Evolutionary conservation across 2,888 invertebrate genomes (phyloP).

Genomic region (Orgyia antiqua): DNA sequence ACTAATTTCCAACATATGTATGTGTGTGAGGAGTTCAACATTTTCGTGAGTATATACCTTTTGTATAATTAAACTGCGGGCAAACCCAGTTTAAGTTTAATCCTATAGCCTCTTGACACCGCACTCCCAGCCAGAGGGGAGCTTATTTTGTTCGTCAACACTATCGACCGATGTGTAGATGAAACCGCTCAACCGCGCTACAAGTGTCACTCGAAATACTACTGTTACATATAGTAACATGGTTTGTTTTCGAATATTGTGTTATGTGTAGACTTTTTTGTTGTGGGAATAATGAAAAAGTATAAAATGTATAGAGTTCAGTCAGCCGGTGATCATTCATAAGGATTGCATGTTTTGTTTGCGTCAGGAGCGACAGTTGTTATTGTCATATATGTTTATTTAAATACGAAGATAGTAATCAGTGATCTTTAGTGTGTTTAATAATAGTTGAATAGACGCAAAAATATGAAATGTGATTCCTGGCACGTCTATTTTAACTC

Average conservation of each 20-base stretch:
- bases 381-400: conserved; percentile 56
- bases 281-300: conserved; percentile 49
- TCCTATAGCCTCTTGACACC: conserved; percentile 78
- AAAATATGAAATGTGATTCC: no score
- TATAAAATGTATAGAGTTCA: conserved; percentile 54
- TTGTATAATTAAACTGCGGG: conserved; percentile 76
- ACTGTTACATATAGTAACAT: conserved; percentile 45
- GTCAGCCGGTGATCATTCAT: conserved; percentile 61
- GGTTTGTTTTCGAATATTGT: conserved; percentile 48
- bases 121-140: conserved; percentile 62
- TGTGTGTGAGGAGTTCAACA: conserved; percentile 25
- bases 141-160: conserved; percentile 76
- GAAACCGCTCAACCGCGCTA: conserved; percentile 53
- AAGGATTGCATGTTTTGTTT: conserved; percentile 60
- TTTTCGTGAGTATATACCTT: conserved; percentile 52
- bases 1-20: conserved; percentile 65
- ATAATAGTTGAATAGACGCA: no score
- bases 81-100: conserved; percentile 76
- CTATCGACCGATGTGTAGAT: conserved; percentile 69
- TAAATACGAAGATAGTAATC: conserved; percentile 32
- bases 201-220: conserved; percentile 53
- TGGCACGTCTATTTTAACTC: no score
- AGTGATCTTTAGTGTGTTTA: no score
- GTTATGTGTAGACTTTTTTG: conserved; percentile 36
- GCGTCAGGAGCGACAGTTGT: conserved; percentile 49